Base-by-base conservation (phyloP, 2,888 invertebrate genomes). In the Podotricha telesiphe region DNA sequence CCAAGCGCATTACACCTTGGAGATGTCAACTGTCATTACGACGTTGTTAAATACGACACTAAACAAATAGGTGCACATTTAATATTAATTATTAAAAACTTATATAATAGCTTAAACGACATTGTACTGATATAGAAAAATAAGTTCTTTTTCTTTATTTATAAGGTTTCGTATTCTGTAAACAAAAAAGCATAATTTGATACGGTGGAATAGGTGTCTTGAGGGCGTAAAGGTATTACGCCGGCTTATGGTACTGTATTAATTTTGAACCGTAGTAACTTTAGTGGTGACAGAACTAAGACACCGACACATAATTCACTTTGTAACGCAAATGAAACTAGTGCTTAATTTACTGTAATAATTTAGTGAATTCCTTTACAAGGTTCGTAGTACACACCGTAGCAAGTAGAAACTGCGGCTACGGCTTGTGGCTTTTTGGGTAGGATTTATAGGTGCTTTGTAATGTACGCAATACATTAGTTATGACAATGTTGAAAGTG, bases 221-320 rank as follows among this genome's bases (percentile, higher is more conserved):
- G 80, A 82, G 81, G 80, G 81, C 78, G 82, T 80, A 79, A 81
- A 81, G 86, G 91, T 88, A 90, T 92, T 91, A 86, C 86, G 88
- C 82, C 86, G 89, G 90, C 91, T 92, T 93, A 93, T 92, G 91
- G 91, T 86, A 88, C 86, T 91, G 92, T 92, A 93, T 93, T 92
- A 92, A 93, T 93, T 93, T 91, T 92, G 91, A 91, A 92, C 92
- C 92, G 90, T 91, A 88, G 92, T 93, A 91, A 92, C 87, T 92
- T 92, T 87, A 86, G 87, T 83, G 91, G 91, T 91, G 93, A 93
- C 92, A 92, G 92, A 91, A 90, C 91, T 91, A 91, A 92, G 93
- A 93, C 91, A 92, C 89, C 88, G 84, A 87, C 86, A 86, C 92
- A 93, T 93, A 92, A 92, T 86, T 92, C 91, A 93, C 91, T 87